These are phyloP conservation scores for Papilio elwesi DNA, from an alignment of 2,888 invertebrate genomes.

Conservation along the genomic window DNA sequence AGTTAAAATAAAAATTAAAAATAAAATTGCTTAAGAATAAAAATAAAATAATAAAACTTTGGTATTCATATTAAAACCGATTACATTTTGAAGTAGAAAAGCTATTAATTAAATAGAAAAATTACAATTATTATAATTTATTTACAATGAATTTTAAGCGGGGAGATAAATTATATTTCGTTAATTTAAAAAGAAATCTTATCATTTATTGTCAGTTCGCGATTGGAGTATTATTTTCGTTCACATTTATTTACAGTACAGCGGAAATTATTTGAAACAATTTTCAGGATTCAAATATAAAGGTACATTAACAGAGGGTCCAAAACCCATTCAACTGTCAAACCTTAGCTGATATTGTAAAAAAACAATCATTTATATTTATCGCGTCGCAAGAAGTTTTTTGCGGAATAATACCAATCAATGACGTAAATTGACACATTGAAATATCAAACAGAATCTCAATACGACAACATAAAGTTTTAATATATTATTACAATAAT, in stretches of 20 bases:
- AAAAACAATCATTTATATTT: neutral
- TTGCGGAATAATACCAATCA: neutral
- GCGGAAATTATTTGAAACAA: conserved; percentile 47
- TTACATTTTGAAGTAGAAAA: conserved; percentile 79
- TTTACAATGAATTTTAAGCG: conserved; percentile 71
- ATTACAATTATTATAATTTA: conserved; percentile 69
- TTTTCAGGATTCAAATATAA: conserved; percentile 24
- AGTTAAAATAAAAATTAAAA: conserved; percentile 59
- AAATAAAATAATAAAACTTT: conserved; percentile 81
- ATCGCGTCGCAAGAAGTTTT: neutral
- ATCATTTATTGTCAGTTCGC: conserved; percentile 83
- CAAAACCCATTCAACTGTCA: conserved; percentile 36
- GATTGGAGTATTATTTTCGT: conserved; percentile 74
- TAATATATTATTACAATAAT: neutral
- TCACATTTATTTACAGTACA: conserved; percentile 51
- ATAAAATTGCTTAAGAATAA: conserved; percentile 76
- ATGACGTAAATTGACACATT: conserved; percentile 1
- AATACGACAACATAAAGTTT: neutral
- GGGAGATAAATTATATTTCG: conserved; percentile 65
- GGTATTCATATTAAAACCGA: conserved; percentile 83
- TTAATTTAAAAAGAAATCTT: conserved; percentile 68
- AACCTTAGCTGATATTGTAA: conserved; percentile 15
- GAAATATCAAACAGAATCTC: conserved; percentile 7
- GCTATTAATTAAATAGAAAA: conserved; percentile 72
- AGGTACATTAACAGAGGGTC: conserved; percentile 29